Evolutionary conservation across 2,888 invertebrate species (phyloP), one percentile per base, ranked within the genome.

Genomic region (Oeneis ivallda): DNA sequence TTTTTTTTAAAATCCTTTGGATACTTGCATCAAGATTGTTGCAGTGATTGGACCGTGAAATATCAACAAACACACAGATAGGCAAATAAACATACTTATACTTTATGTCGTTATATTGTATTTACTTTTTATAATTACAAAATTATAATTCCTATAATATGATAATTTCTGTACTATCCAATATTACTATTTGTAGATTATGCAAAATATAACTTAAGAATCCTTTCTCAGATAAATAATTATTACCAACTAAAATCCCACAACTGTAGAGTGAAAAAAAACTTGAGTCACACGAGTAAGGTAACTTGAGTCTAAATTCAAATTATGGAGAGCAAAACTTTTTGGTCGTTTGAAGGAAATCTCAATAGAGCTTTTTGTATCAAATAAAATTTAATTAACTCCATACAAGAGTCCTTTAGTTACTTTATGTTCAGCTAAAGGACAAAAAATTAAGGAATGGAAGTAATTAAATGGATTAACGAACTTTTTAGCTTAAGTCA

Each of bases 311-410:
- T 47, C 58, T 34, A 47, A 47, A 34, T 58, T 34, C 34, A 34
- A 58, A 58, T 58, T 47, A 47, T 34, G 15, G n/a, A 58, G 47
- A 45, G 32, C 17, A 34, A 34, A 58, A 47, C 47, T 58, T 58
- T 58, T 26, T 34, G 13, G 41, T 26, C 41, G 41, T 39, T 56
- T 19, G 37, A 56, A 47, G 34, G 47, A 34, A 58, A 58, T 58
- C 58, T 47, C 45, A 45, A 58, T 47, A 45, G 17, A 32, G 45
- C 58, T 58, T 47, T 34, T 39, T 47, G 47, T 11, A 17, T 34
- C 34, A 58, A 58, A 58, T 34, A 47, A 58, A 58, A 58, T 41
- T 41, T 56, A 56, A 56, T 56, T 47, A 45, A 58, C 34, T 58
- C 2, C 5, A 47, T 58, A 47, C 45, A 34, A 47, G 34, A 45